Percentiles rank a stretch among this genome's conserved stretches.
Evolutionary conservation across 2,797 vertebrate species (phyloP).

Genomic region (Melanogrammus aeglefinus): DNA sequence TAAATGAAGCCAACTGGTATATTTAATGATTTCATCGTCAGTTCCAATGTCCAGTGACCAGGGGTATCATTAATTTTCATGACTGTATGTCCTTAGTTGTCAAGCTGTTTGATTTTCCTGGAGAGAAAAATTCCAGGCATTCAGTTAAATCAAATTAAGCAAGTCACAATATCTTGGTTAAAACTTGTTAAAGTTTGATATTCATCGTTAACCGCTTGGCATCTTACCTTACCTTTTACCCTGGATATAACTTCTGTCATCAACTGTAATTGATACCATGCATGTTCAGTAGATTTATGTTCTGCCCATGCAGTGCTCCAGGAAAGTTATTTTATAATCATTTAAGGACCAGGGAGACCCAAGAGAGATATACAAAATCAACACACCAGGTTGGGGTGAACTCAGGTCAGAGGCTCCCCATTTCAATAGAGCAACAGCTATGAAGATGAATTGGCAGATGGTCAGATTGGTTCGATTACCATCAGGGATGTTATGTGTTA

Average conservation of each 20-base stretch:
- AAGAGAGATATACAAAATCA: background rate
- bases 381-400: background rate
- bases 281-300: background rate
- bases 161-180: background rate
- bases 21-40: conserved; percentile 43
- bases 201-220: background rate
- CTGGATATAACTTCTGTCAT: background rate
- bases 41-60: conserved; percentile 3
- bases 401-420: background rate
- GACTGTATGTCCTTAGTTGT: background rate
- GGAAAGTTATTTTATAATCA: background rate
- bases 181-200: background rate
- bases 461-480: background rate
- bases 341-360: background rate
- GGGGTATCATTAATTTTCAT: conserved; percentile 40
- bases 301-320: background rate
- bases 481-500: background rate
- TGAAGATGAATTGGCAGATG: background rate
- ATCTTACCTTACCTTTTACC: conserved; percentile 1
- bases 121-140: background rate
- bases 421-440: background rate
- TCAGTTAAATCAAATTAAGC: conserved; percentile 15
- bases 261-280: background rate
- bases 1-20: conserved; percentile 43
- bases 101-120: background rate